phyloP scores from a whole-genome alignment of 2,797 vertebrate genomes.

The Pipistrellus pygmaeus region DNA sequence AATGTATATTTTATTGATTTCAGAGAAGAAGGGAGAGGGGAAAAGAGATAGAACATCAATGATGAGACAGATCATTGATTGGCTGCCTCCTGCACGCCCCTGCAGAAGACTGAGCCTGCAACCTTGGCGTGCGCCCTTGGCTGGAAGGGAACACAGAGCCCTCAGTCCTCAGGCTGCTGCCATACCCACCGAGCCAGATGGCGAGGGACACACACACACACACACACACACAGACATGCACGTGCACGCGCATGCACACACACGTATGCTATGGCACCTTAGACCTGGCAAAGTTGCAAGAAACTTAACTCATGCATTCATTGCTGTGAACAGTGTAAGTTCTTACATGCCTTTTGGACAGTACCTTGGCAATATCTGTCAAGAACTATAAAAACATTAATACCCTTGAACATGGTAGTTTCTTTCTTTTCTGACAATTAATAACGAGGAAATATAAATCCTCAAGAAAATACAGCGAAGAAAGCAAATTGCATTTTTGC shows the following conservation, averaged over 20 bases:
- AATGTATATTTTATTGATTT: no score
- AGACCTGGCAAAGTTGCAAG: conserved; percentile 35
- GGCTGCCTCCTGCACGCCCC: no score
- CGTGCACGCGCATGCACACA: no score
- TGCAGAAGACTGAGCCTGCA: no score
- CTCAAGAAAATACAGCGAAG: conserved; percentile 32
- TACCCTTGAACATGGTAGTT: neutral
- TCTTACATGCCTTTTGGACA: conserved; percentile 2
- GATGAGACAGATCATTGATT: no score
- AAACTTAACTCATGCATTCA: neutral
- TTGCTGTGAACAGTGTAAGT: neutral
- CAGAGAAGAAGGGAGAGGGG: no score
- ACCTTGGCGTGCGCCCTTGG: no score
- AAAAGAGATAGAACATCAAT: no score
- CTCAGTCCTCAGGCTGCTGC: no score
- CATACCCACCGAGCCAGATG: no score
- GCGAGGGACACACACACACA: neutral
- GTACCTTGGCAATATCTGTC: neutral
- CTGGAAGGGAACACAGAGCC: no score
- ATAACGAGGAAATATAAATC: conserved; percentile 9
- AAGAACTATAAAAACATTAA: conserved; percentile 37
- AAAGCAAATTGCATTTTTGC: conserved; percentile 11
- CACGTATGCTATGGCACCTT: neutral
- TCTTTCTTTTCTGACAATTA: conserved; percentile 58
- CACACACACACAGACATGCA: neutral